These are phyloP conservation scores for Aricia agestis DNA, from an alignment of 1,140 invertebrate genomes.

Conservation along the genomic window DNA sequence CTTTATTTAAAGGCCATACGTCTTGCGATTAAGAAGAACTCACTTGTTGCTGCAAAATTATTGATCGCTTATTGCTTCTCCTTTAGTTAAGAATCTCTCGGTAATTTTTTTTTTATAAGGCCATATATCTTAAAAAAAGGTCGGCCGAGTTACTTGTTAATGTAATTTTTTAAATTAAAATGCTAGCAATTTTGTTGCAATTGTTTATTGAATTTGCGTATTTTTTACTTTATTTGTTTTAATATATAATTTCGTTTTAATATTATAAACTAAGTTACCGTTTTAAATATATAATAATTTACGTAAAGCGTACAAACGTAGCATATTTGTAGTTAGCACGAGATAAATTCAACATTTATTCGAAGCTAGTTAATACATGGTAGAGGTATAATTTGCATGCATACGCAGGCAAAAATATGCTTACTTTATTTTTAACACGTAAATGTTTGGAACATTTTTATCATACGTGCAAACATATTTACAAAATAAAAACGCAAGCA, in stretches of 20 bases:
- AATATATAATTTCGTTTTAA: neutral
- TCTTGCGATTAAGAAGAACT: too few species aligned
- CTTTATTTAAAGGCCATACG: too few species aligned
- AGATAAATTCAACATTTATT: neutral
- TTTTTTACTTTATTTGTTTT: neutral
- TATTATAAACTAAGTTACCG: neutral
- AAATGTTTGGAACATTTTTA: neutral
- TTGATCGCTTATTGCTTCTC: too few species aligned
- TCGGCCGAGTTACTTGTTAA: too few species aligned
- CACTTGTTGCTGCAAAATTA: too few species aligned
- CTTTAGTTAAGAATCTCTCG: too few species aligned
- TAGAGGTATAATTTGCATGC: neutral
- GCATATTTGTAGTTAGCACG: neutral
- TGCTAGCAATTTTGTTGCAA: neutral
- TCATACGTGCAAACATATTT: constrained; percentile 2
- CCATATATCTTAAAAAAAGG: too few species aligned
- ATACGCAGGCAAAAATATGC: neutral
- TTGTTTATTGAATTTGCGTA: neutral
- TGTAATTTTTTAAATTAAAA: neutral
- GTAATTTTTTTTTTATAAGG: too few species aligned
- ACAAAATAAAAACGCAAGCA: constrained; percentile 12
- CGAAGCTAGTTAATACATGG: neutral
- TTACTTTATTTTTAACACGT: neutral
- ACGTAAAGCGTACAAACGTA: neutral
- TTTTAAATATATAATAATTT: neutral